Evolutionary conservation across 2,797 vertebrate genomes (phyloP).

Genomic region (Pangasius mekongensis): DNA sequence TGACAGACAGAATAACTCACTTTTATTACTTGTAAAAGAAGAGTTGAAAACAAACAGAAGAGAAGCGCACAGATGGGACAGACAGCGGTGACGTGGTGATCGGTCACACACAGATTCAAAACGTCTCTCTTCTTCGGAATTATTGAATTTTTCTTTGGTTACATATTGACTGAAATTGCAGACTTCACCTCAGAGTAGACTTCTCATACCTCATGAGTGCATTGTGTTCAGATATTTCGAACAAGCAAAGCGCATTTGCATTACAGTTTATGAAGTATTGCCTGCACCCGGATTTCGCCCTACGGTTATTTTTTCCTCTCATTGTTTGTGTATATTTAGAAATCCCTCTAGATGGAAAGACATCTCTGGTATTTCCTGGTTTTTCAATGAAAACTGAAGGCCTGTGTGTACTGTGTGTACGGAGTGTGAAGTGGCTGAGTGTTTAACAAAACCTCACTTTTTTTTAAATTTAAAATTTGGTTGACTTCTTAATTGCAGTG

Average conservation of each 20-base stretch:
- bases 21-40: background rate
- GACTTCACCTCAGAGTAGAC: background rate
- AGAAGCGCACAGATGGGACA: background rate
- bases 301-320: background rate
- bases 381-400: conserved; percentile 18
- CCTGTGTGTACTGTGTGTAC: background rate
- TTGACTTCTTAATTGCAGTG: background rate
- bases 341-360: conserved; percentile 39
- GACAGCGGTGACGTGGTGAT: background rate
- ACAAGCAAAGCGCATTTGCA: background rate
- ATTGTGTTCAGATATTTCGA: background rate
- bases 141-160: background rate
- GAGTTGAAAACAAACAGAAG: background rate
- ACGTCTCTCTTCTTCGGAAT: background rate
- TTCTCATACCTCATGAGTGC: background rate
- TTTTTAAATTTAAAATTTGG: background rate
- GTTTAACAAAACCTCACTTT: background rate
- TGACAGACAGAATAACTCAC: background rate
- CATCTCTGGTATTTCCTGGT: conserved; percentile 56
- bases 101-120: background rate
- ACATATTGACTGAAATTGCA: background rate
- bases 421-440: background rate
- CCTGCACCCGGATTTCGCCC: background rate
- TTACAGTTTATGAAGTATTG: background rate
- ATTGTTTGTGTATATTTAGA: conserved; percentile 42